Evolutionary conservation across 1,140 invertebrate genomes (phyloP), one percentile per base, ranked within the genome.

Genomic region (Nylanderia fulva): DNA sequence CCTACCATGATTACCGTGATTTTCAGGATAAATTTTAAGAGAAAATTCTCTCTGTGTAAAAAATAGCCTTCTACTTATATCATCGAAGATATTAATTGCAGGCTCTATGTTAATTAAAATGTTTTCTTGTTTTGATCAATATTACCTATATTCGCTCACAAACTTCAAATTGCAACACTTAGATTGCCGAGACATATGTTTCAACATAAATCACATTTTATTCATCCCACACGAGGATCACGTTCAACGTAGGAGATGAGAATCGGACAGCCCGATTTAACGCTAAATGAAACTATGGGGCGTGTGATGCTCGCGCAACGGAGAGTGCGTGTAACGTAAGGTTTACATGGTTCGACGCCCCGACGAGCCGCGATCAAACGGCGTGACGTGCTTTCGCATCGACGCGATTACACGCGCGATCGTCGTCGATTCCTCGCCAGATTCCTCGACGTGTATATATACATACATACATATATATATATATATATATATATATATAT

Each of bases 291-390:
- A 24, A 71, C 36, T 21, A n/a, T 15, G 66, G n/a, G 52, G 77
- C 66, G 66, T 71, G 66, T 71, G 66, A 82, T 71, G 66, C 58
- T 82, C 24, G 66, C 48, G 15, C n/a, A 15, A 27, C 24, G 24
- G 52, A 58, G 66, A 45, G 39, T 45, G 83, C 56, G 13, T 61
- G 71, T 7, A 85, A 27, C 61, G 39, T 58, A 75, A 85, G 52
- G 64, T 84, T 90, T 90, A 91, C 84, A 90, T 89, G 90, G 84
- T 85, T 79, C 66, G 89, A 75, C 84, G 85, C 89, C 84, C 61
- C 72, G 61, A 58, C 85, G 58, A 84, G 64, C 42, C 68, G 54
- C 71, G 36, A 84, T 85, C 82, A 88, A 82, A 69, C 69, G 83
- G 85, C 89, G 87, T 90, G 86, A 90, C 88, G 88, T 60, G 69